Evolutionary conservation across 2,888 invertebrate species (phyloP).

Genomic region (Bellardia bayeri): DNA sequence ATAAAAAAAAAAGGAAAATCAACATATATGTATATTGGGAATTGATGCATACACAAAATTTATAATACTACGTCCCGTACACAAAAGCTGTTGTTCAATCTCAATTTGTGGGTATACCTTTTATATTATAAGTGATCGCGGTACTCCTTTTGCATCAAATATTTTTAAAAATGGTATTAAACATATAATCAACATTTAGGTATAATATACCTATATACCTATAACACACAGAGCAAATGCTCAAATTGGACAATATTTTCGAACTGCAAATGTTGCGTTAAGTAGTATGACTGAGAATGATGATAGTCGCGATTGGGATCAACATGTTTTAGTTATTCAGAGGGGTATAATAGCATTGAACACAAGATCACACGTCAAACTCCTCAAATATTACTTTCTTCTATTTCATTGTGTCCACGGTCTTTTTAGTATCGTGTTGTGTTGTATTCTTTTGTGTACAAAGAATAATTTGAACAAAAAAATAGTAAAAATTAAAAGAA

Average conservation of each 20-base stretch:
- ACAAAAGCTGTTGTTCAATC: conserved; percentile 53
- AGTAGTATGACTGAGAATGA: conserved; percentile 31
- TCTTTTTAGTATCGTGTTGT: too few species aligned
- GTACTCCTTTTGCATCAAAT: conserved; percentile 40
- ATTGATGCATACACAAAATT: conserved; percentile 59
- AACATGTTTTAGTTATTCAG: conserved; percentile 59
- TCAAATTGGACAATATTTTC: conserved; percentile 43
- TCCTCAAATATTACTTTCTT: conserved; percentile 59
- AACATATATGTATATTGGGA: conserved; percentile 45
- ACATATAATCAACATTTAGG: too few species aligned
- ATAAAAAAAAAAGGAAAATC: conserved; percentile 71
- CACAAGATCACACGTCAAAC: conserved; percentile 55
- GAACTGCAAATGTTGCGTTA: conserved; percentile 54
- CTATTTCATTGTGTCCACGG: conserved; percentile 1
- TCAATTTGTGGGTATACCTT: conserved; percentile 31
- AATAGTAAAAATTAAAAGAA: too few species aligned
- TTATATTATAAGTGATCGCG: conserved; percentile 38
- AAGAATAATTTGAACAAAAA: too few species aligned
- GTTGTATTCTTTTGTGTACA: too few species aligned
- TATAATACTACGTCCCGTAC: conserved; percentile 60
- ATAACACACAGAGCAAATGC: conserved; percentile 56
- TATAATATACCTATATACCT: too few species aligned
- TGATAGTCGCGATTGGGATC: conserved; percentile 69
- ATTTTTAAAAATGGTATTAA: conserved; percentile 45
- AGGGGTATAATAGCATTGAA: conserved; percentile 60